Evolutionary conservation across 2,797 vertebrate genomes (phyloP), one percentile per base, ranked within the genome.

Genomic region (Sciaenops ocellatus): DNA sequence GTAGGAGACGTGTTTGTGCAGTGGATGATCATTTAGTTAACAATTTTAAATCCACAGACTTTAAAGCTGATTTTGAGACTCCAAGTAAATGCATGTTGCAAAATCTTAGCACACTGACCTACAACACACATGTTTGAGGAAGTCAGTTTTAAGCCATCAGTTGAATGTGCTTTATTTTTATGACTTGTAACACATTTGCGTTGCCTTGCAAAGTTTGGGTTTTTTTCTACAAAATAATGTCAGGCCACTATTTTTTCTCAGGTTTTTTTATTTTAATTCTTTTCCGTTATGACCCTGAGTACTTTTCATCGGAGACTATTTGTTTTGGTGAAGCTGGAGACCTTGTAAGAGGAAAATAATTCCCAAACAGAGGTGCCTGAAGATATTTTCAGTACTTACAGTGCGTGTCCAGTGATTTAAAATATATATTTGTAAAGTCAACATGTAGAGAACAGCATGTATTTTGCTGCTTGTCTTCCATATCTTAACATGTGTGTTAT

Each of bases 261-360:
- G 12, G 38, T 44, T 47, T 59, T 38, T 16, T 60, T n/a, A 50
- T 75, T 26, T 12, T 13, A 5, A 38, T 67, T 42, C 46, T 73
- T 46, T 30, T 72, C 4, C 10, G 16, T 44, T 8, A 34, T 61
- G 68, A 80, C 67, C 61, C n/a, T 79, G 76, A 69, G 16, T 66
- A 30, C 56, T 72, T 76, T 61, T 80, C 65, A 70, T 65, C 3
- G 2, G 46, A 81, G 66, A 75, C 44, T 48, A 24, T 71, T 77
- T 85, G 34, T 76, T 79, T 69, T 67, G 15, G 22, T 64, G 69
- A 73, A 69, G 68, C 46, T 30, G 13, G 59, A 77, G 30, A 83
- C 55, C 82, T 85, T 83, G 66, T 76, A 38, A 50, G 10, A 56
- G 3, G 20, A 77, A 75, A 59, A 68, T 0, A 65, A 79, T 79